Evolutionary conservation across 1,140 invertebrate genomes (phyloP), one percentile per base, ranked within the genome.

Genomic region (Stegodyphus dumicola): DNA sequence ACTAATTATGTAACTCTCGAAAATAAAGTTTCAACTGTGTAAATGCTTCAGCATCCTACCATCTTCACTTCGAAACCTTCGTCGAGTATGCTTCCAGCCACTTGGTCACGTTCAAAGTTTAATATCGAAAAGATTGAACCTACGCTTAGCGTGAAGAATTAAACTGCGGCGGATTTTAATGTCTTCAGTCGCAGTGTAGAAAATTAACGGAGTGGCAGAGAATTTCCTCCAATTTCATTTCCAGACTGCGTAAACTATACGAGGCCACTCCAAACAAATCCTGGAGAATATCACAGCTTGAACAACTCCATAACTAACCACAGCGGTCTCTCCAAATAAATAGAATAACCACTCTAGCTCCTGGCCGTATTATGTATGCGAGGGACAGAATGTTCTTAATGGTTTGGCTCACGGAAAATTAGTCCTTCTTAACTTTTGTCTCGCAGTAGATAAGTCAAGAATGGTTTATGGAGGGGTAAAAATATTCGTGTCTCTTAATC

Each of bases 401-500:
- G 81, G 81, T 76, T 69, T 76, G 13, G 18, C 71, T 84, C 81
- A 84, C 81, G 81, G 52, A 84, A 73, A 84, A 84, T 84, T 76
- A 84, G 81, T 74, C 60, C 18, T 10, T 10, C 10, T 18, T 10
- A 52, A 77, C 81, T 84, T 69, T 77, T 75, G 71, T 84, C 64
- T 69, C 64, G 9, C 7, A 9, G 17, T 7, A 54, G 70, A 53
- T 49, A 60, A 17, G n/a, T 60, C 54, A 51, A 10, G 69, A 73
- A 18, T 73, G 67, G 78, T 73, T 71, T 80, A 73, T 66, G 60
- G 17, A 56, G 48, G 18, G 13, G 73, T 60, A 84, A 84, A 84
- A 84, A 84, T 84, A 84, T 84, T 84, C 81, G 81, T 70, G 81
- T 56, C 81, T 84, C 81, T 84, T 84, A 84, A 84, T 84, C 81